A percentile compares a stretch with the other conserved stretches of the same genome.
phyloP scores from a whole-genome alignment of 2,888 invertebrate species.

The Carterocephalus palaemon region DNA sequence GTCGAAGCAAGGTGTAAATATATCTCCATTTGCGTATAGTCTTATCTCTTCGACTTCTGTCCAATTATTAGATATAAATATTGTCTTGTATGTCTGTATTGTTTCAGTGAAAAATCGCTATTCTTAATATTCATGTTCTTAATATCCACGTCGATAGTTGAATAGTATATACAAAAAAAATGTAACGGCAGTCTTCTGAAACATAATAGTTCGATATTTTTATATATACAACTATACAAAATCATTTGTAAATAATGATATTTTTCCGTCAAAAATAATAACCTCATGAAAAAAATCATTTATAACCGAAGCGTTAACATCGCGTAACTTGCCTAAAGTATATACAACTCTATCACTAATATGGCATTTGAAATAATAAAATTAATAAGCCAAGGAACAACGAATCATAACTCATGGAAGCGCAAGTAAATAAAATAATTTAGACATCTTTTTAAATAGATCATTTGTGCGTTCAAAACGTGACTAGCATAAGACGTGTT shows the following conservation, averaged over 20 bases:
- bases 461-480: constrained; percentile 71
- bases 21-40: constrained; percentile 26
- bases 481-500: constrained; percentile 78
- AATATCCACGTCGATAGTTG: constrained; percentile 45
- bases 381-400: constrained; percentile 49
- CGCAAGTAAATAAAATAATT: constrained; percentile 40
- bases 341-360: constrained; percentile 72
- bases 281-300: constrained; percentile 47
- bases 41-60: constrained; percentile 38
- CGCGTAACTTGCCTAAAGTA: constrained; percentile 61
- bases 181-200: constrained; percentile 74
- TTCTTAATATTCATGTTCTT: constrained; percentile 48
- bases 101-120: constrained; percentile 73
- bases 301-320: constrained; percentile 62
- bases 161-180: constrained; percentile 55
- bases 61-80: constrained; percentile 37
- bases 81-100: constrained; percentile 36
- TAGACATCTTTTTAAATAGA: constrained; percentile 47
- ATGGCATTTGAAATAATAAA: constrained; percentile 70
- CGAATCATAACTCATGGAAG: constrained; percentile 38
- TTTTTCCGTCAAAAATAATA: constrained; percentile 50
- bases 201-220: constrained; percentile 55
- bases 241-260: constrained; percentile 66
- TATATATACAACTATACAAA: constrained; percentile 64
- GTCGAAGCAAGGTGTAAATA: constrained; percentile 39